Conservation (phyloP, 2,113 vertebrate species). For the Tragelaphus strepsiceros region DNA sequence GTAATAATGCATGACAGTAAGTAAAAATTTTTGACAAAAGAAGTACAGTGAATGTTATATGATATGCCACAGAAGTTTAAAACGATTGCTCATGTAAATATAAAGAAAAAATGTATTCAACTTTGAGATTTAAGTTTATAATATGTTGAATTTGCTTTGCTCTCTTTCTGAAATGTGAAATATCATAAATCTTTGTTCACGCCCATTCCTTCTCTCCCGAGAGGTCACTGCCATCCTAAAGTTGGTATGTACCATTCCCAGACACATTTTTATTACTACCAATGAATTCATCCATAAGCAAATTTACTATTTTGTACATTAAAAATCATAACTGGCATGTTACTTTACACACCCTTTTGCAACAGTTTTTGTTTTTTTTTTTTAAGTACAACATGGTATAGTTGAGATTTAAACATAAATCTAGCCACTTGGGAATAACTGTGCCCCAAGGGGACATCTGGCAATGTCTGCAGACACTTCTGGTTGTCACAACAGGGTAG, state of each 20-base stretch:
- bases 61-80: neutral
- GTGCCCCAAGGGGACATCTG: neutral
- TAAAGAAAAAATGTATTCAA: neutral
- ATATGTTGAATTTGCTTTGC: conserved; percentile 1
- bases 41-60: neutral
- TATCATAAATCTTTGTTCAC: neutral
- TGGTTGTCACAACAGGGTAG: neutral
- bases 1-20: neutral
- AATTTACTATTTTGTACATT: neutral
- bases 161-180: conserved; percentile 15
- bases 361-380: neutral
- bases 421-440: neutral
- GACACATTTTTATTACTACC: conserved; percentile 21
- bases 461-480: neutral
- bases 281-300: neutral
- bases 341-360: neutral
- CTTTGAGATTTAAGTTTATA: conserved; percentile 27
- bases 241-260: neutral
- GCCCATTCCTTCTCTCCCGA: neutral
- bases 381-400: neutral
- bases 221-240: neutral
- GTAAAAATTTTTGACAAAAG: neutral
- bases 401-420: neutral
- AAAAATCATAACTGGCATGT: conserved; percentile 2
- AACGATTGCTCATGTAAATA: conserved; percentile 1